Conservation (phyloP, 2,113 vertebrate genomes). For the Plectropomus leopardus region DNA sequence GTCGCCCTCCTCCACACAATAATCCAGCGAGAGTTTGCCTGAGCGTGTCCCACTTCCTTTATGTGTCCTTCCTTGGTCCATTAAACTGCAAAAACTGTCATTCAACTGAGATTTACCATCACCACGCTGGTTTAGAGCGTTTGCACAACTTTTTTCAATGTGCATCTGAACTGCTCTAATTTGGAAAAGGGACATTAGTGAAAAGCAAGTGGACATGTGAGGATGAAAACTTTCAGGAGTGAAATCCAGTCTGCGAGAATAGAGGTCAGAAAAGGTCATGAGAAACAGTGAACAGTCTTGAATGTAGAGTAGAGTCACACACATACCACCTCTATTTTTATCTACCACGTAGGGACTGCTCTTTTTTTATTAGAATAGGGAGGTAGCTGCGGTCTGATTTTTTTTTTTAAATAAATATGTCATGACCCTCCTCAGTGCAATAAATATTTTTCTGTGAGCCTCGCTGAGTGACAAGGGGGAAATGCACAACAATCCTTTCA, state of each 20-base stretch:
- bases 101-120: background rate
- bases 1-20: conserved; percentile 10
- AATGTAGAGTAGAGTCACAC: background rate
- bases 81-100: fast-evolving
- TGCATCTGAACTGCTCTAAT: background rate
- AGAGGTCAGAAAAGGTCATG: conserved; percentile 13
- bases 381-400: no score
- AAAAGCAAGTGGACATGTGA: background rate
- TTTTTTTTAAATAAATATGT: no score
- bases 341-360: no score
- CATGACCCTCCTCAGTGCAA: no score
- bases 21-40: background rate
- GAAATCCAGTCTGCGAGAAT: background rate
- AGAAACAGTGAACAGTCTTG: background rate
- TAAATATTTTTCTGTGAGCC: no score
- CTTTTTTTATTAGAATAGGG: no score
- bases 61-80: background rate
- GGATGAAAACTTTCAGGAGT: background rate
- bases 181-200: background rate
- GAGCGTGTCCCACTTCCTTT: background rate
- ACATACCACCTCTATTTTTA: no score
- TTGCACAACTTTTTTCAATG: background rate
- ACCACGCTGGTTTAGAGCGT: fast-evolving
- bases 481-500: no score
- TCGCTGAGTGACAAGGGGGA: no score